A percentile compares a stretch with the other conserved stretches of the same genome.
Evolutionary conservation across 2,797 vertebrate species (phyloP).

Genomic region (Macropodus opercularis): DNA sequence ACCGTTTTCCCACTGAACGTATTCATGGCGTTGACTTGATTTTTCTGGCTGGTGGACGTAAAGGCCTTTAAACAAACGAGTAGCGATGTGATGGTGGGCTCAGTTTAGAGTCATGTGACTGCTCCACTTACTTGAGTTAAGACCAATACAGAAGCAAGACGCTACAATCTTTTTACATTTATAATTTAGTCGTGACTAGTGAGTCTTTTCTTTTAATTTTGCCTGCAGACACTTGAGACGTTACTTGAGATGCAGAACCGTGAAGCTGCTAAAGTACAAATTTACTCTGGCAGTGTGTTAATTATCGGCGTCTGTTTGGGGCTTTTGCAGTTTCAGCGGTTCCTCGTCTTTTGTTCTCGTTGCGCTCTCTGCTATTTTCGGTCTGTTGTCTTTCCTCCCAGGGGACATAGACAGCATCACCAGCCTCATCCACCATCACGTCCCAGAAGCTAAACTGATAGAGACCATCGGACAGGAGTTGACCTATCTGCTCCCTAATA

Average conservation of each 20-base stretch:
- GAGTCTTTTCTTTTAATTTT: slow-evolving; percentile 12
- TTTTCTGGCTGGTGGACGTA: no score
- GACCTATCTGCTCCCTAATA: slow-evolving; percentile 92
- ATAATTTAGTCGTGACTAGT: slow-evolving; percentile 36
- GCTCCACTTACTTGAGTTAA: slow-evolving; percentile 23
- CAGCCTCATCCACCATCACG: slow-evolving; percentile 89
- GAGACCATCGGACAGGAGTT: slow-evolving; percentile 95
- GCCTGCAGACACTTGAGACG: slow-evolving; percentile 49
- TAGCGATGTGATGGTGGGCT: no score
- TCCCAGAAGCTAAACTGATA: slow-evolving; percentile 93
- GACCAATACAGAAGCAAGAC: slow-evolving; percentile 22
- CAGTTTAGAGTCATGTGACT: slow-evolving; percentile 7
- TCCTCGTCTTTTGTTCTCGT: slow-evolving; percentile 17
- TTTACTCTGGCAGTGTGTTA: slow-evolving; percentile 15
- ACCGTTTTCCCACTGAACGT: no score
- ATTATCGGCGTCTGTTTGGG: slow-evolving; percentile 23
- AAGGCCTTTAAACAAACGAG: no score
- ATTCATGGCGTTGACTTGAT: no score
- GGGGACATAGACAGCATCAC: slow-evolving; percentile 88
- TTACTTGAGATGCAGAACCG: slow-evolving; percentile 21
- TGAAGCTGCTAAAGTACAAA: slow-evolving; percentile 19
- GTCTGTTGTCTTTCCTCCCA: slow-evolving; percentile 55
- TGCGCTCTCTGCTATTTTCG: slow-evolving; percentile 3
- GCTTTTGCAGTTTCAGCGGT: slow-evolving; percentile 25
- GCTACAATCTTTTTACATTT: slow-evolving; percentile 19